Evolutionary conservation across 2,888 invertebrate genomes (phyloP).

Genomic region (Drosophila stalkeri): DNA sequence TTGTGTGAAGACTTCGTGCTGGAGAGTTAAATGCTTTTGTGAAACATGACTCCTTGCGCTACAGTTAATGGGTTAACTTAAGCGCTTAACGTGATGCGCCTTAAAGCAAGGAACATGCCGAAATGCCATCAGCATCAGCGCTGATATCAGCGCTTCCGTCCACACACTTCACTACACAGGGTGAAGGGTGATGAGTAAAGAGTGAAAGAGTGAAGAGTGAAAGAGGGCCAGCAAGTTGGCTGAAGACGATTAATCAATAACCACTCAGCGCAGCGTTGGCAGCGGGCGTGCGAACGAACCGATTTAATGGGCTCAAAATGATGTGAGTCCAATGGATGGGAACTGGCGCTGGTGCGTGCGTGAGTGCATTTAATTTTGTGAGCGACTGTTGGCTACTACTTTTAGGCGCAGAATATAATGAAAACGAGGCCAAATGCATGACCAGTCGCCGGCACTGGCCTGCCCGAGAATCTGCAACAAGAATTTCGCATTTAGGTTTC

Average conservation of each 20-base stretch:
- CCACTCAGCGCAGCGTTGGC: constrained; percentile 57
- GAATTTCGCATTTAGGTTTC: constrained; percentile 63
- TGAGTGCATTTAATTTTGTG: constrained; percentile 64
- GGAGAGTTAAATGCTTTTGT: constrained; percentile 10
- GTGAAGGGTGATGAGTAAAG: too few relatives aligned
- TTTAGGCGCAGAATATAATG: constrained; percentile 54
- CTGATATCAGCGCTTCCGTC: constrained; percentile 67
- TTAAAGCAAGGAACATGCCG: constrained; percentile 58
- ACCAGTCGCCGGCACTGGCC: constrained; percentile 3
- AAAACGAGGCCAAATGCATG: constrained; percentile 57
- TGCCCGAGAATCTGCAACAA: constrained; percentile 36
- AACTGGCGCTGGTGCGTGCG: constrained; percentile 25
- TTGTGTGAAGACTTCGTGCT: constrained; percentile 8
- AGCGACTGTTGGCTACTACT: constrained; percentile 57
- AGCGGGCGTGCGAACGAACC: constrained; percentile 36
- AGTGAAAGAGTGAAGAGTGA: background rate
- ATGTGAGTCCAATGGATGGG: constrained; percentile 21
- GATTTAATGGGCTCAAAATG: constrained; percentile 68
- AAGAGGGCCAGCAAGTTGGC: constrained; percentile 16
- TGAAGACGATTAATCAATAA: constrained; percentile 75
- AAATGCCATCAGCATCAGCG: constrained; percentile 55
- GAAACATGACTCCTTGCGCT: constrained; percentile 31
- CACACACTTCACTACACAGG: constrained; percentile 69
- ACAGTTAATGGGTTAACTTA: constrained; percentile 67
- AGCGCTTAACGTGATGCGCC: constrained; percentile 58